Evolutionary conservation across 2,113 vertebrate genomes (phyloP).

Genomic region (Sebastes fasciatus): DNA sequence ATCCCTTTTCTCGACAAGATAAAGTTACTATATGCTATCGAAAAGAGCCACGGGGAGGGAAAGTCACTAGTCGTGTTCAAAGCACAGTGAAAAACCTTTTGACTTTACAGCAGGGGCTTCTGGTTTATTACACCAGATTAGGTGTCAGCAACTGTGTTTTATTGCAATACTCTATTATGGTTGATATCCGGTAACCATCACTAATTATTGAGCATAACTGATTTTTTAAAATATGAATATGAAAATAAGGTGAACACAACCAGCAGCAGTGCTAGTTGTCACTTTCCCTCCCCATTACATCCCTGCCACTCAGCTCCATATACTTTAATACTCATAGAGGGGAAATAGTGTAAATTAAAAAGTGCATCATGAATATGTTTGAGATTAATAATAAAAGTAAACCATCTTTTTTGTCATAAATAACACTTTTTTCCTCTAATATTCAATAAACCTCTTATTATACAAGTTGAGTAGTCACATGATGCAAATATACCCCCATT

Average conservation of each 20-base stretch:
- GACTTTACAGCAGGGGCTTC: slow-evolving; percentile 26
- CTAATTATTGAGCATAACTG: slow-evolving; percentile 5
- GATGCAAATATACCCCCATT: slow-evolving; percentile 56
- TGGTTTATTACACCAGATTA: slow-evolving; percentile 19
- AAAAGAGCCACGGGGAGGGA: slow-evolving; percentile 52
- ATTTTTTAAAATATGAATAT: slow-evolving; percentile 16
- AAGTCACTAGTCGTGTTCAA: slow-evolving; percentile 36
- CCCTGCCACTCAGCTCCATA: slow-evolving; percentile 55
- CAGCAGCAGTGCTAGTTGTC: slow-evolving; percentile 37
- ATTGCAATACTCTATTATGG: slow-evolving; percentile 21
- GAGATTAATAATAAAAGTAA: slow-evolving; percentile 81
- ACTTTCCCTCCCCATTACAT: slow-evolving; percentile 50
- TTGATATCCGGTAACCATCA: background rate
- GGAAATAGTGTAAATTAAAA: slow-evolving; percentile 77
- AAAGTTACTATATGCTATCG: slow-evolving; percentile 57
- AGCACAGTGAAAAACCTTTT: slow-evolving; percentile 22
- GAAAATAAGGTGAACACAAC: slow-evolving; percentile 36
- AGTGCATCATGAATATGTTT: slow-evolving; percentile 82
- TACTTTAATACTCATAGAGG: slow-evolving; percentile 62
- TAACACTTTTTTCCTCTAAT: slow-evolving; percentile 72
- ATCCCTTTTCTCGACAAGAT: slow-evolving; percentile 71
- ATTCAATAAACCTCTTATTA: slow-evolving; percentile 80
- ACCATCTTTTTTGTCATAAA: slow-evolving; percentile 79
- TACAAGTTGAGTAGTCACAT: slow-evolving; percentile 80
- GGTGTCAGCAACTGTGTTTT: slow-evolving; percentile 20